Percentiles rank a stretch among this genome's conserved stretches.
Conservation (phyloP, 2,888 invertebrate genomes). For the Alsophila aescularia region DNA sequence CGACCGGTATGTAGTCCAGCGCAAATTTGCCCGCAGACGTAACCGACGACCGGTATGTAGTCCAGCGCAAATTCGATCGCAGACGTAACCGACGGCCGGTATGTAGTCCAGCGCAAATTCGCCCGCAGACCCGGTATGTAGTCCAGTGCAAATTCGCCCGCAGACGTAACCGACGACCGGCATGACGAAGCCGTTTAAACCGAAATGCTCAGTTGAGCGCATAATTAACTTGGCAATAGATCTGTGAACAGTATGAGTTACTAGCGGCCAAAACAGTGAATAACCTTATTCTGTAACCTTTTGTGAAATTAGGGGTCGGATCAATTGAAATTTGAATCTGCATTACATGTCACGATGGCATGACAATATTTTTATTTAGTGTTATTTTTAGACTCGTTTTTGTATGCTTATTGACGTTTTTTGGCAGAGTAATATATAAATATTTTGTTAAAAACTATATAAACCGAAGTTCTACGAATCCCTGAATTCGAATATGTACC, state of each 20-base stretch:
- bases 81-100: constrained; percentile 1
- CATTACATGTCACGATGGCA: not conserved
- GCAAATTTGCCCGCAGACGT: constrained; percentile 1
- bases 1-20: constrained; percentile 10
- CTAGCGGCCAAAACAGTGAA: not conserved
- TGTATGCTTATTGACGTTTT: no score
- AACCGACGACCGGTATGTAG: constrained; percentile 11
- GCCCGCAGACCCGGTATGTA: no score
- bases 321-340: not conserved
- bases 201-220: constrained; percentile 22
- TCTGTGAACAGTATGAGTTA: not conserved
- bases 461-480: no score
- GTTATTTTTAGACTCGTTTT: no score
- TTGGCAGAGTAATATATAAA: no score
- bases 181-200: constrained; percentile 14
- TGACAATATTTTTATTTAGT: not conserved
- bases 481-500: no score
- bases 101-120: no score
- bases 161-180: constrained; percentile 1
- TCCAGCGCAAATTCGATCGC: constrained; percentile 2
- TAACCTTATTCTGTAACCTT: not conserved
- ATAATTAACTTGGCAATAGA: constrained; percentile 24
- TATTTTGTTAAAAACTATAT: no score
- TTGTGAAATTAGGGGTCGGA: not conserved
- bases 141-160: constrained; percentile 7